A percentile compares a stretch with the other conserved stretches of the same genome.
Evolutionary conservation across 2,888 invertebrate species (phyloP).

Genomic region (Amblyjoppa fuscipennis): DNA sequence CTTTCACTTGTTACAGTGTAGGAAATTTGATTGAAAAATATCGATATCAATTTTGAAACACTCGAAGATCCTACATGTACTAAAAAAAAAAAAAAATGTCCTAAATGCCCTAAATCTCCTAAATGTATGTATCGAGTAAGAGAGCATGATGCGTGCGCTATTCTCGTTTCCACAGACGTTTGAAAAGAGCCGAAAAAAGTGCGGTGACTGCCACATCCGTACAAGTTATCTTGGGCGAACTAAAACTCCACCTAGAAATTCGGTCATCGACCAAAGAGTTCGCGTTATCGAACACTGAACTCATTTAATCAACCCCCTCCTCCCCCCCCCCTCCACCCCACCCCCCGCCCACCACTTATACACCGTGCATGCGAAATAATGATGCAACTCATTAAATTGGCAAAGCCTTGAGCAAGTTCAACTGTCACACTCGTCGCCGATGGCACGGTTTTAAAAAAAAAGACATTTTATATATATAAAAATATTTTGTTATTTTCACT

Average conservation of each 20-base stretch:
- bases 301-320: conserved; percentile 15
- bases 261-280: conserved; percentile 45
- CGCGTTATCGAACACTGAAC: conserved; percentile 25
- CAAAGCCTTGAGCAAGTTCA: conserved; percentile 50
- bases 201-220: conserved; percentile 39
- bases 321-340: neutral
- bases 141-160: neutral
- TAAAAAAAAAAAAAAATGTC: too few species aligned
- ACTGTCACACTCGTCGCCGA: neutral
- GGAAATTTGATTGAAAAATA: neutral
- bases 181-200: conserved; percentile 51
- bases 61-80: neutral
- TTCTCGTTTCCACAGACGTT: conserved; percentile 20
- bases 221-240: conserved; percentile 23
- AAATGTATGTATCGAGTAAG: neutral
- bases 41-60: neutral
- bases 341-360: neutral
- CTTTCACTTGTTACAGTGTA: neutral
- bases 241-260: conserved; percentile 19
- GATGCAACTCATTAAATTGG: conserved; percentile 53
- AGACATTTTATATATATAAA: neutral
- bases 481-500: neutral
- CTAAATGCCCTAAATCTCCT: too few species aligned
- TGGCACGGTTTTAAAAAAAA: conserved; percentile 5
- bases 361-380: conserved; percentile 30